Conservation (phyloP, 1,140 invertebrate genomes). For the Atta texana region DNA sequence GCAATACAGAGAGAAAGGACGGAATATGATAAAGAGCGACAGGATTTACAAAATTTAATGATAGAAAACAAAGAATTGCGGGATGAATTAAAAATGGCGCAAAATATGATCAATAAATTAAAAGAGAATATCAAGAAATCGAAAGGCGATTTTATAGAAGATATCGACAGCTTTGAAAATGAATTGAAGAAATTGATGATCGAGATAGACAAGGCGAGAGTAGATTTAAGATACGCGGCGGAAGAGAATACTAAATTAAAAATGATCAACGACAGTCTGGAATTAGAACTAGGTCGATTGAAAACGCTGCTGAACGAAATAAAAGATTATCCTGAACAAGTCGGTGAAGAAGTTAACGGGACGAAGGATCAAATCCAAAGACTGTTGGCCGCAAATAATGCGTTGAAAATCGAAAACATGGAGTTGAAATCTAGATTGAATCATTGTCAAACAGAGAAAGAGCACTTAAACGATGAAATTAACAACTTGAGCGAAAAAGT, state of each 20-base stretch:
- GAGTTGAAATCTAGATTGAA: slow-evolving; percentile 43
- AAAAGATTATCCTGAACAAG: slow-evolving; percentile 4
- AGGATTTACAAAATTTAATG: slow-evolving; percentile 52
- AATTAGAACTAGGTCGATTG: slow-evolving; percentile 17
- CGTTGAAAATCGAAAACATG: slow-evolving; percentile 48
- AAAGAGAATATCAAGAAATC: slow-evolving; percentile 14
- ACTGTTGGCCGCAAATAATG: slow-evolving; percentile 1
- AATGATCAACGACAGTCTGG: slow-evolving; percentile 13
- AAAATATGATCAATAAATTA: neutral
- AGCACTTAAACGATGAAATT: slow-evolving; percentile 9
- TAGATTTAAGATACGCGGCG: neutral
- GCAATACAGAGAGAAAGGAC: slow-evolving; percentile 19
- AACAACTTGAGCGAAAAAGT: neutral
- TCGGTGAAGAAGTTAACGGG: neutral
- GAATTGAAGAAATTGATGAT: slow-evolving; percentile 39
- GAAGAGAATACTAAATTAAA: slow-evolving; percentile 51
- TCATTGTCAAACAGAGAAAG: slow-evolving; percentile 8
- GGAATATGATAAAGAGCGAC: slow-evolving; percentile 25
- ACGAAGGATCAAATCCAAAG: neutral
- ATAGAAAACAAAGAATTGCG: slow-evolving; percentile 46
- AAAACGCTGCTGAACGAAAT: neutral
- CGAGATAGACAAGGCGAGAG: slow-evolving; percentile 30
- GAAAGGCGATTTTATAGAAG: neutral
- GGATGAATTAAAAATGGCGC: neutral
- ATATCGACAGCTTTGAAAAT: slow-evolving; percentile 26